Evolutionary conservation across 2,113 vertebrate genomes (phyloP), one percentile per base, ranked within the genome.

Genomic region (Malurus cyaneus): DNA sequence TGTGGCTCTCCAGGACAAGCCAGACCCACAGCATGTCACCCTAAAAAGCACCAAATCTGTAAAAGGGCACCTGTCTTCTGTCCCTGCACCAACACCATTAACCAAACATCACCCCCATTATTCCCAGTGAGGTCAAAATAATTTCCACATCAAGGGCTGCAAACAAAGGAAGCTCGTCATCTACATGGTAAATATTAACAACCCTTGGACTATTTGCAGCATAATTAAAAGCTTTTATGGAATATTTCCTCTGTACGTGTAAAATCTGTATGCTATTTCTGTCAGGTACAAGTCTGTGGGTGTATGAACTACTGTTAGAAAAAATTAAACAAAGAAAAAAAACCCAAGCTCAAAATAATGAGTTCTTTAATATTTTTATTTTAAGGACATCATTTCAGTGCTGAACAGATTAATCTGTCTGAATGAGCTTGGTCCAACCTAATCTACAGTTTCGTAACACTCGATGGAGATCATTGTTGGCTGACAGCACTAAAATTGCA

Each of bases 111-210:
- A 21, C 17, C 14, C 15, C 24, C 17, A 18, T 79, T 91, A 77
- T 78, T 87, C 54, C 70, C 70, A 80, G 5, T 10, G 36, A 76
- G 87, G 61, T 83, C 86, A 94, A 77, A 95, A 64, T 3, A 1
- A 94, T 96, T 93, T 96, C 88, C 80, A 85, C 66, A 80, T 87
- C 62, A 90, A 92, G 70, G 72, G 50, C 61, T 66, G n/a, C 32
- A 54, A 89, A 95, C 89, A 96, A 87, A 95, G 78, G 62, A 71
- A 87, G 65, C 7, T 13, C 0, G 1, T 71, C 77, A 61, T 72
- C 74, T 69, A n/a, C 54, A 81, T 32, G 93, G 80, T 94, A 96
- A 88, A 95, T 80, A 94, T 96, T 93, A 96, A 92, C 72, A 77
- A 42, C 41, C 20, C 61, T 65, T 62, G 50, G 32, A 50, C 46